Base-by-base conservation (phyloP, 2,113 vertebrate species). In the Erpornis zantholeuca region DNA sequence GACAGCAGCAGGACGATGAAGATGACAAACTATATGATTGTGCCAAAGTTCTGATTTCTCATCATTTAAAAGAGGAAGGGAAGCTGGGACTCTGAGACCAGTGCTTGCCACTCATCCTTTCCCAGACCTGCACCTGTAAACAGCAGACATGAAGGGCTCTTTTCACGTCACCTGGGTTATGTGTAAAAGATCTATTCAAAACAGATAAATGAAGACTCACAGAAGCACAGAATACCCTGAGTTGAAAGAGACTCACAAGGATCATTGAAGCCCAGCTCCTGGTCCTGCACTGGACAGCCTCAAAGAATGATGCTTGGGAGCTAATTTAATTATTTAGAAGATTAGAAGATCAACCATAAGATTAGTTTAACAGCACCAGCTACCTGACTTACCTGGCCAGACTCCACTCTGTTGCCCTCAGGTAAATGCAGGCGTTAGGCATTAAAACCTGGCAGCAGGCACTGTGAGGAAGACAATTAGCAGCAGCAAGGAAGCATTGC, bases 401-500 rank as follows among this genome's bases (percentile, higher is more conserved):
- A 22, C 29, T 70, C 40, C 47, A n/a, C 19, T 77, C 59, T 1
- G 0, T 27, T 54, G 24, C 38, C 45, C 63, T 60, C 64, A 83
- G 82, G 71, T 73, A 81, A 52, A 53, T 19, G 25, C 49, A 64
- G 79, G 68, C 5, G 2, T 35, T 49, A 75, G 52, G 28, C 64
- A 40, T 12, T 63, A 80, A 86, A 68, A 88, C 23, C 54, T 86
- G 76, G 92, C 82, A 90, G 69, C 68, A 75, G 35, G 31, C 61
- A 53, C 57, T 21, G 57, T 33, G 54, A 94, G 90, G 79, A 80
- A 94, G 66, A 90, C 60, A 95, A 90, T 96, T 90, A 95, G 40
- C 60, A 92, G 36, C 71, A 93, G 56, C n/a, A 44, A 97, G 96
- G 93, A 96, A 97, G 79, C 82, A 27, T 45, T 9, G 4, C 94